phyloP scores from a whole-genome alignment of 2,797 vertebrate species.

The Glossophaga mutica region DNA sequence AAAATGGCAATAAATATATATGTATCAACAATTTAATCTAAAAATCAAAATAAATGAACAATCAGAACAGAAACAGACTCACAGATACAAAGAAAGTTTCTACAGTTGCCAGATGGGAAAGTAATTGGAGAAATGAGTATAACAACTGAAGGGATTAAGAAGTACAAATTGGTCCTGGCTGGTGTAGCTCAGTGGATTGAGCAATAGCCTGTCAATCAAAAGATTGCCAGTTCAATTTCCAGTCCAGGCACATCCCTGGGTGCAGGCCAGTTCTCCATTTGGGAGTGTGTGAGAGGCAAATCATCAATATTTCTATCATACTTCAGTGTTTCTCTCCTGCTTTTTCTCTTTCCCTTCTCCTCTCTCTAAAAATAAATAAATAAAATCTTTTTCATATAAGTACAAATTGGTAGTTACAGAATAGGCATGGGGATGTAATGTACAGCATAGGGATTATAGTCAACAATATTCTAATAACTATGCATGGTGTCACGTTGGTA shows the following conservation, averaged over 20 bases:
- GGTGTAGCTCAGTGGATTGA: neutral
- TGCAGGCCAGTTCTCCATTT: neutral
- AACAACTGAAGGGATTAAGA: neutral
- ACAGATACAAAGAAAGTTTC: neutral
- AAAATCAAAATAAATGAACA: neutral
- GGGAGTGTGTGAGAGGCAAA: neutral
- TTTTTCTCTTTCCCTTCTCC: neutral
- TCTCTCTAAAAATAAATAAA: neutral
- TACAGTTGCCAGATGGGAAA: neutral
- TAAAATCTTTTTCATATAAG: neutral
- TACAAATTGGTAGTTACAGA: neutral
- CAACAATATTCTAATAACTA: neutral
- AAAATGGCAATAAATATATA: neutral
- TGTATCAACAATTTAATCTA: neutral
- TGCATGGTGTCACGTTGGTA: neutral
- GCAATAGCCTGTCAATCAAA: neutral
- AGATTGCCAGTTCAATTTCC: neutral
- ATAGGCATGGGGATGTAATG: neutral
- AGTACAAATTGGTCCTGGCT: neutral
- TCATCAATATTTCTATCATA: neutral
- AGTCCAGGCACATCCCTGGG: neutral
- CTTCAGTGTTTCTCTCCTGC: neutral
- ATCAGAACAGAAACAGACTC: neutral
- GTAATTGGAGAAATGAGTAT: neutral
- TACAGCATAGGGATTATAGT: neutral